Evolutionary conservation across 2,888 invertebrate genomes (phyloP), one percentile per base, ranked within the genome.

Genomic region (Caprella mutica): DNA sequence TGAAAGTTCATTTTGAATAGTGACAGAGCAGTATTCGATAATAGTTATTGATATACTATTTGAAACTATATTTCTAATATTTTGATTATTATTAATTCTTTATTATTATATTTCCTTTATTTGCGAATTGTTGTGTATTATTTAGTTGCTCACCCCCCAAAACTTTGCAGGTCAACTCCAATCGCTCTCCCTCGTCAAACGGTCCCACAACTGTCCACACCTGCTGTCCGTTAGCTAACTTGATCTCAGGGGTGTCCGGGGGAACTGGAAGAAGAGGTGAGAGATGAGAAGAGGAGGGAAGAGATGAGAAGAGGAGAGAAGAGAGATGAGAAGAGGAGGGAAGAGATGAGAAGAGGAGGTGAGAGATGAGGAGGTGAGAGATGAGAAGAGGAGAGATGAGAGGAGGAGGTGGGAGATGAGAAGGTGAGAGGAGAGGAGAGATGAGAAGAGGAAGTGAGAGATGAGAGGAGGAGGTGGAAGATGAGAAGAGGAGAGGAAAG

Each of bases 201-300:
- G 65, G 65, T 1, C 65, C 65, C 21, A 65, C 56, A 17, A 53
- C 59, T 9, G 59, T 56, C 54, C 61, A 59, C 39, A 61, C 57
- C 30, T 54, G 56, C 23, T 48, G 44, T n/a, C 59, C 62, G 17
- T 52, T 54, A 27, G 42, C 43, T 43, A 55, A 17, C 1, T 52
- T 21, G 55, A 65, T 56, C 35, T 35, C 55, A 3, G 65, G 65
- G 19, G 54, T 51, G 38, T 61, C 40, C n/a, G 65, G 65, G 9
- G 65, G 65, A 51, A 65, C 65, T 65, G 61, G 12, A 50, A 48
- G 19, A n/a, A 17, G 35, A 27, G 38, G 40, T 21, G 21, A 24
- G 17, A 38, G 21, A 52, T 12, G 30, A 24, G 26, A 26, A 27
- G 29, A 29, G 52, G 14, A n/a, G 24, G 27, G 42, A 6, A 8